Evolutionary conservation across 2,888 invertebrate genomes (phyloP), one percentile per base, ranked within the genome.

Genomic region (Napeogenes sylphis): DNA sequence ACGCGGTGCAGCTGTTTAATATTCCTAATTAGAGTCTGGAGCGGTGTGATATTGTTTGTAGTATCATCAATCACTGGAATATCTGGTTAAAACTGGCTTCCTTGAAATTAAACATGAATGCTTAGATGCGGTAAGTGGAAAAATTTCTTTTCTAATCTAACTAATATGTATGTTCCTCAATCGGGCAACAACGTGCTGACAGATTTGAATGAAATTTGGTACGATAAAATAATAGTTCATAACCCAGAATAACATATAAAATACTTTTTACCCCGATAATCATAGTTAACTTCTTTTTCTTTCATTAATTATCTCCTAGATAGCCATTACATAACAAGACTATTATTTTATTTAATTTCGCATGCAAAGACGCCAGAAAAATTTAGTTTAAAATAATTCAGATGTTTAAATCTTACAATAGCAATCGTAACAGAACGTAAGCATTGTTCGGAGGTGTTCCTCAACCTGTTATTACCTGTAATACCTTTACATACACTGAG

Each of bases 1-100:
- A 81, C 74, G 85, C 83, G 80, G 79, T 59, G 74, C 82, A 80
- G 81, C 83, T 81, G 83, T 80, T 83, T 83, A 84, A 83, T 84
- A 79, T 77, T 79, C 76, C 76, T 83, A 87, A 89, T 88, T 87
- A 84, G 77, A 76, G 78, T 21, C 21, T 79, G 79, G 74, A 74
- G 73, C 70, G 67, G 14, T 69, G 63, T 64, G 57, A 61, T 67
- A 63, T 65, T 63, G 66, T 58, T 61, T 61, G 64, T 66, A 59
- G 53, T 59, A 65, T 65, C 65, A 65, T 68, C 64, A 66, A 65
- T 67, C 60, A 64, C 58, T 45, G 57, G 55, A 33, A 38, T 57
- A 45, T 56, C 56, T 47, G 57, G 63, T 64, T 47, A 47, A 47
- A 47, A 47, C 47, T 47, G 47, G 14, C n/a, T 21, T 6, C 14